These are phyloP conservation scores for Eustalomyia histrio DNA, from an alignment of 2,888 invertebrate genomes.

Conservation along the genomic window DNA sequence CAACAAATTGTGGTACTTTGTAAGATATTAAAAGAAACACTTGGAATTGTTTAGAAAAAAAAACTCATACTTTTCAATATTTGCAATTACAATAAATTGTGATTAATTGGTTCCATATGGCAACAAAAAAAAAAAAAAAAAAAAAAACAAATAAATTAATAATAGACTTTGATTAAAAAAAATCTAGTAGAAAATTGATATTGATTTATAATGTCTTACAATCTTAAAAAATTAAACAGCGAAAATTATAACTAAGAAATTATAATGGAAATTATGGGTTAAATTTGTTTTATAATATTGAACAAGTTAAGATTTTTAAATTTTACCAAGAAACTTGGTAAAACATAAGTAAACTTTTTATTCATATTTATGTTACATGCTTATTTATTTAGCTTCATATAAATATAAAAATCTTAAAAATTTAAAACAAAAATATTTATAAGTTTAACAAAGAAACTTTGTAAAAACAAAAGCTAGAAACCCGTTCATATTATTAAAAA, in stretches of 20 bases:
- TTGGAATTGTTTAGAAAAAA: constrained; percentile 6
- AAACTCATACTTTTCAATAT: constrained; percentile 23
- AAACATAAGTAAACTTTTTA: no score
- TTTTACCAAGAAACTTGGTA: no score
- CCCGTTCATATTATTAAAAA: no score
- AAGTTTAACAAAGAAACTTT: no score
- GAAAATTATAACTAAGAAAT: not conserved
- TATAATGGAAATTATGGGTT: no score
- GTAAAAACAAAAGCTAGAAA: no score
- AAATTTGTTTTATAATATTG: no score
- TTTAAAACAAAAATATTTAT: no score
- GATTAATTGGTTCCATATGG: constrained; percentile 37
- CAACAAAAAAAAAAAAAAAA: not conserved
- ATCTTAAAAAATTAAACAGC: not conserved
- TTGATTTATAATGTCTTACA: not conserved
- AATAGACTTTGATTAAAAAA: constrained; percentile 13
- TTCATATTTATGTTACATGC: no score
- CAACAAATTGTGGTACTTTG: constrained; percentile 6
- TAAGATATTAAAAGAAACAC: constrained; percentile 3
- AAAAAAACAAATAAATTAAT: constrained; percentile 27
- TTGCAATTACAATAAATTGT: constrained; percentile 37
- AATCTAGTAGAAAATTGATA: constrained; percentile 4
- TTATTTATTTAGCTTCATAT: no score
- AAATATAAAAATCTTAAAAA: no score
- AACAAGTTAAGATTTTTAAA: no score